Percentiles rank a stretch among this genome's conserved stretches.
Evolutionary conservation across 1,140 invertebrate species (phyloP).

Genomic region (Drosophila pruinosa): DNA sequence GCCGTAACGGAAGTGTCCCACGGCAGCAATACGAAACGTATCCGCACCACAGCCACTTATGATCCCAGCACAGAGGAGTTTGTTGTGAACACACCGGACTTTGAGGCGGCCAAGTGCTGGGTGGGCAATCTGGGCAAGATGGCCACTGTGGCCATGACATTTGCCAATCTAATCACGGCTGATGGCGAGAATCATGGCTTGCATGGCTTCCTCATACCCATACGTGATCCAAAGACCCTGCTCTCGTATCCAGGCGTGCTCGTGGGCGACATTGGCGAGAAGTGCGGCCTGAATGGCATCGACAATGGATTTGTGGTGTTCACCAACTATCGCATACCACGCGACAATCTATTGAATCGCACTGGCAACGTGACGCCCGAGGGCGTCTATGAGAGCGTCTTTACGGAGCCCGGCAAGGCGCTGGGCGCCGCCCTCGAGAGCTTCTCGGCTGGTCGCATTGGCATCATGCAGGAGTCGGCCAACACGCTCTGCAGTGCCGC

Average conservation of each 20-base stretch:
- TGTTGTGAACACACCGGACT: conserved; percentile 95
- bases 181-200: conserved; percentile 93
- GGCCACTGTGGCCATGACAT: conserved; percentile 93
- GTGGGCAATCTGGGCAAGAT: conserved; percentile 95
- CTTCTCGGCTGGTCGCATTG: conserved; percentile 91
- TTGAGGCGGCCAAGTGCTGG: conserved; percentile 98
- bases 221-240: conserved; percentile 90
- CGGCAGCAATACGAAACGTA: conserved; percentile 95
- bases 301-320: conserved; percentile 97
- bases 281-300: conserved; percentile 93
- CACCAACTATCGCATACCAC: conserved; percentile 92
- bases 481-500: conserved; percentile 89
- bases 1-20: conserved; percentile 96
- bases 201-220: conserved; percentile 92
- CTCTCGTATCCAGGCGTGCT: conserved; percentile 88
- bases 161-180: conserved; percentile 91
- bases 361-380: conserved; percentile 93
- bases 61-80: conserved; percentile 91
- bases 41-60: conserved; percentile 95
- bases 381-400: conserved; percentile 91
- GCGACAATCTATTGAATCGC: conserved; percentile 92
- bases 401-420: conserved; percentile 90
- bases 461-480: conserved; percentile 88
- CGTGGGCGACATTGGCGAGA: conserved; percentile 94
- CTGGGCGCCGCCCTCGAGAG: conserved; percentile 92